A percentile compares a stretch with the other conserved stretches of the same genome.
These are phyloP conservation scores for Typhlichthys eigenmanni DNA, from an alignment of 2,797 vertebrate species.

Conservation along the genomic window DNA sequence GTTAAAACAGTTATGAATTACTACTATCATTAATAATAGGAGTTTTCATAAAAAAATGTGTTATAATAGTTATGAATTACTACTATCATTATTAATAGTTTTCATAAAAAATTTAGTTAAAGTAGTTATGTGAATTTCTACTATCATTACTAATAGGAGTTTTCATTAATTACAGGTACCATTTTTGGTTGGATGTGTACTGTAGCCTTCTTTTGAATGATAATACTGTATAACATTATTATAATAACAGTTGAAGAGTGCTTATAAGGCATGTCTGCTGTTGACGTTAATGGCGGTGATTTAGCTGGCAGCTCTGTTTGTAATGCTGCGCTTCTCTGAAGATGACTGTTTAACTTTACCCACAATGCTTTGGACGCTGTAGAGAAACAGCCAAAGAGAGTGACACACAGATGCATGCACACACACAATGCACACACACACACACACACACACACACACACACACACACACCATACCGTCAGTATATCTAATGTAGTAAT, in stretches of 20 bases:
- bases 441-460: constrained; percentile 6
- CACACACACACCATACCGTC: neutral
- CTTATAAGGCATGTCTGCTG: constrained; percentile 21
- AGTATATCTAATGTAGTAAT: no score
- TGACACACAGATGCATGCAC: neutral
- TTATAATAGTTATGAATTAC: no score
- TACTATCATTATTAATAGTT: no score
- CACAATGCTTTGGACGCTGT: constrained; percentile 34
- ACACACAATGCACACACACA: constrained; percentile 7
- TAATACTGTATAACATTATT: constrained; percentile 1
- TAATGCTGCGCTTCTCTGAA: constrained; percentile 36
- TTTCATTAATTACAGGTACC: no score
- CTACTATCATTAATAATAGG: no score
- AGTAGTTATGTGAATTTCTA: no score
- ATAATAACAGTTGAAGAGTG: neutral
- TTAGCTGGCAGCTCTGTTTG: constrained; percentile 48
- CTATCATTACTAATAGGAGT: no score
- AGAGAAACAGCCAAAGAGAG: constrained; percentile 29
- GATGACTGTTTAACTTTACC: constrained; percentile 61
- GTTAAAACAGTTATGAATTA: no score
- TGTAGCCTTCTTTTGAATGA: constrained; percentile 11
- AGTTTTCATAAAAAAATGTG: no score
- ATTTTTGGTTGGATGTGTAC: no score
- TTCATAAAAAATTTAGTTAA: no score
- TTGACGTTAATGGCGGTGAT: constrained; percentile 42